Evolutionary conservation across 2,113 vertebrate genomes (phyloP), one percentile per base, ranked within the genome.

Genomic region (Chaenogobius annularis): DNA sequence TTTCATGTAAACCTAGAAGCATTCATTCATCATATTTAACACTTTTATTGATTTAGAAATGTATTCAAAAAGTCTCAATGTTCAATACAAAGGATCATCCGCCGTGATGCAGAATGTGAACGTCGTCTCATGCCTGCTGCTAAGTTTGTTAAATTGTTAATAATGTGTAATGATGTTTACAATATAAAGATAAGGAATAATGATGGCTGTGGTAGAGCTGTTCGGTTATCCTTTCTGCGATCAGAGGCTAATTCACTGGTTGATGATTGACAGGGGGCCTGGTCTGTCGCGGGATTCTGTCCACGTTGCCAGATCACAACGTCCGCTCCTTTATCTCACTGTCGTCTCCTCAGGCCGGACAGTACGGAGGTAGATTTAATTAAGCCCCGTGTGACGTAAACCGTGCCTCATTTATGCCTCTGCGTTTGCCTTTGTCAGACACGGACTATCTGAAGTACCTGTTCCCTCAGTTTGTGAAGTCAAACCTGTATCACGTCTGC

Each of bases 301-400:
- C 94, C 37, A 95, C 93, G 0, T 94, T 96, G 68, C 85, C 94
- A 0, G 91, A 96, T 10, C 96, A 96, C 91, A 97, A 96, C 0
- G 96, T 97, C 35, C 90, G 96, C 64, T 92, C 95, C 0, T 96
- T 97, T 83, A 95, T 97, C 79, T 96, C 96, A 15, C 92, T 97
- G 73, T 96, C 95, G 0, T 93, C 95, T 1, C 95, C 96, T 40
- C 95, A 95, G 88, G 95, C 95, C 23, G 96, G 96, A 0, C 96
- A 97, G 47, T 97, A 97, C 17, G 96, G 96, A 91, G 96, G 96
- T 93, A 44, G 26, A 26, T 58, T 14, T 13, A 0, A 23, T 58
- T 58, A 26, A 58, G 26, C 22, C 23, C 22, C 12, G 23, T 22
- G n/a, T 44, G 40, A 46, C 10, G 20, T 15, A 20, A 19, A 9